These are phyloP conservation scores for Holothuria glaberrima DNA, from an alignment of 35 echinoderm and acorn worm species.

Conservation along the genomic window DNA sequence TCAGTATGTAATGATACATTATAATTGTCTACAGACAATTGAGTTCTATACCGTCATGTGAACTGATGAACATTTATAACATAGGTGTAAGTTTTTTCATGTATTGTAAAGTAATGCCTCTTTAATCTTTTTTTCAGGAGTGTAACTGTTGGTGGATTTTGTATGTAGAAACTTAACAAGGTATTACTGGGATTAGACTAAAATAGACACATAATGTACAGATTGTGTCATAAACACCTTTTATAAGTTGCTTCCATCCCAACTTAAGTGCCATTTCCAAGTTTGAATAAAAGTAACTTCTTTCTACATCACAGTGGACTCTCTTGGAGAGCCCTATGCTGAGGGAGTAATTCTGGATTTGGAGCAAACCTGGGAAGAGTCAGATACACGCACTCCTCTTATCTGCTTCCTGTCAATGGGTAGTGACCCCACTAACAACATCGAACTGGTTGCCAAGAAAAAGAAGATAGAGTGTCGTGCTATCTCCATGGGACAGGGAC, in stretches of 20 bases:
- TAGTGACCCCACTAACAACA: conserved; percentile 89
- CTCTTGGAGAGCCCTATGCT: conserved; percentile 80
- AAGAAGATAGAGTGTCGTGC: conserved; percentile 89
- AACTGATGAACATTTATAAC: too few relatives aligned
- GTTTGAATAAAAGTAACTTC: too few relatives aligned
- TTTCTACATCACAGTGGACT: conserved; percentile 63
- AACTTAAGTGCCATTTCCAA: too few relatives aligned
- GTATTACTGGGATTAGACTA: too few relatives aligned
- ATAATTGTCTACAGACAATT: background rate
- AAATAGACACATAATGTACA: too few relatives aligned
- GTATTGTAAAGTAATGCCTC: too few relatives aligned
- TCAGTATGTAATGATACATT: background rate
- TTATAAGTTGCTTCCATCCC: too few relatives aligned
- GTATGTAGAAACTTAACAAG: too few relatives aligned
- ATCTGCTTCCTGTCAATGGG: conserved; percentile 98
- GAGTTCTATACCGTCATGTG: background rate
- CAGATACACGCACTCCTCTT: conserved; percentile 78
- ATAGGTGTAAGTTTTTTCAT: too few relatives aligned
- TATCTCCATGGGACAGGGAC: conserved; percentile 98
- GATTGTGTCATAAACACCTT: too few relatives aligned
- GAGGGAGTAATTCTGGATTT: conserved; percentile 94
- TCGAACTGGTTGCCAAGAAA: conserved; percentile 88
- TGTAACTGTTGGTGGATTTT: too few relatives aligned
- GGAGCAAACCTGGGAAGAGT: conserved; percentile 92
- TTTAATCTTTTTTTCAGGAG: too few relatives aligned